A percentile compares a stretch with the other conserved stretches of the same genome.
These are phyloP conservation scores for Acrocyrtus sp. DNA, from an alignment of 2,888 invertebrate genomes.

Conservation along the genomic window DNA sequence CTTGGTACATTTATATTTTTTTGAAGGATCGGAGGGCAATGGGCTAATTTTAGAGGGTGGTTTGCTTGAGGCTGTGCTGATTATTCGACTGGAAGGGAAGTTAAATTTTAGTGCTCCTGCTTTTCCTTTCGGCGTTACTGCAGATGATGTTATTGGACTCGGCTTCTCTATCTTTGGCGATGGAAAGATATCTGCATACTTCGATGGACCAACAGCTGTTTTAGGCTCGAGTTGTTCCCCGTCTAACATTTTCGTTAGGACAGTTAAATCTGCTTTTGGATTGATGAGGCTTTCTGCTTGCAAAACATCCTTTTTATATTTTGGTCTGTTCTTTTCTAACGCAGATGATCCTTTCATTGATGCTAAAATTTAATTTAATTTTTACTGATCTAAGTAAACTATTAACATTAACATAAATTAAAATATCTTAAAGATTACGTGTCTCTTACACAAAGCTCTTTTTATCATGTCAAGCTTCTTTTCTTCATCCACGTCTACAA, in stretches of 20 bases:
- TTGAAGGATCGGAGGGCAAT: slow-evolving; percentile 6
- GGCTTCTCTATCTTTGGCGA: not conserved
- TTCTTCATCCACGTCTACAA: slow-evolving; percentile 9
- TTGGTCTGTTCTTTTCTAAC: slow-evolving; percentile 1
- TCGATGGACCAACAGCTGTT: slow-evolving; percentile 1
- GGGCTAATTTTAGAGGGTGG: slow-evolving; percentile 5
- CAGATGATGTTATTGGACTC: not conserved
- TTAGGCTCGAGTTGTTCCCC: not conserved
- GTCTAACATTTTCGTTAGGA: not conserved
- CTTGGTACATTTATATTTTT: slow-evolving; percentile 12
- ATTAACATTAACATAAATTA: too few relatives aligned
- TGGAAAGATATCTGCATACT: slow-evolving; percentile 33
- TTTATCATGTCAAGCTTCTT: slow-evolving; percentile 31
- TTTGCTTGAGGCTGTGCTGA: slow-evolving; percentile 11
- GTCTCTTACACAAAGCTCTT: slow-evolving; percentile 24
- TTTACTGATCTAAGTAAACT: too few relatives aligned
- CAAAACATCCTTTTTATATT: slow-evolving; percentile 23
- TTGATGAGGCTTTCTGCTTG: slow-evolving; percentile 9
- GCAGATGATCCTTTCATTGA: slow-evolving; percentile 7
- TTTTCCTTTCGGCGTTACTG: not conserved
- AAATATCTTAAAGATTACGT: too few relatives aligned
- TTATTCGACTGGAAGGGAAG: slow-evolving; percentile 18
- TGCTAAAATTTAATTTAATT: too few relatives aligned
- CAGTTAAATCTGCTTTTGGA: not conserved
- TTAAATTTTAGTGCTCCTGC: slow-evolving; percentile 5